Evolutionary conservation across 1,140 invertebrate genomes (phyloP), one percentile per base, ranked within the genome.

Genomic region (Hydropsyche tenuis): DNA sequence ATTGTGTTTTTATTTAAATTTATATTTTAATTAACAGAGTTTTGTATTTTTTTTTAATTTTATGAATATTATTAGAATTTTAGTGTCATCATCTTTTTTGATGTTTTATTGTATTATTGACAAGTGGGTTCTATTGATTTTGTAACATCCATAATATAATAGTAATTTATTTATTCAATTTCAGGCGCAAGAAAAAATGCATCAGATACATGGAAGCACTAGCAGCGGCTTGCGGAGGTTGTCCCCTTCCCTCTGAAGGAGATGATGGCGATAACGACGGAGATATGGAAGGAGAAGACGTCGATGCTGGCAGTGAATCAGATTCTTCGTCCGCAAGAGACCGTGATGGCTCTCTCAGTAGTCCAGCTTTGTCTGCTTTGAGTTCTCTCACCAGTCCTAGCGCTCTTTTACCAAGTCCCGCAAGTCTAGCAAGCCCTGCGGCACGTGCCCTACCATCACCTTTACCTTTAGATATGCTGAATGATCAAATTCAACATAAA

Each of bases 161-260:
- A 72, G 45, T 73, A 5, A 23, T 53, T 27, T 18, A 37, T 12
- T 25, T 62, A 14, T 53, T 68, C 45, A 63, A 4, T 64, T 27
- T 30, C 88, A 98, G 96, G 88, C 94, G 96, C 88, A 98, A 99
- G 90, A 98, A 98, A 88, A 98, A 97, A 88, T 98, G 96, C 89
- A 95, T 97, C 83, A 92, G 96, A 75, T 97, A 97, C 86, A 92
- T 96, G 90, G 92, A 90, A 87, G 89, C 87, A 80, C 89, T 82
- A 87, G 91, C 79, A 87, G 92, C 81, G 84, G 89, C 81, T 86
- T 89, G 89, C 78, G 89, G 90, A 81, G 85, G 91, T 84, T 80
- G 86, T 77, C 75, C 79, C n/a, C 83, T 77, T 75, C 81, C 82
- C 81, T 82, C 82, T 78, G 86, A 85, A 65, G 82, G 82, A 62